Conservation (phyloP, 2,113 vertebrate genomes). For the Xenopus laevis region DNA sequence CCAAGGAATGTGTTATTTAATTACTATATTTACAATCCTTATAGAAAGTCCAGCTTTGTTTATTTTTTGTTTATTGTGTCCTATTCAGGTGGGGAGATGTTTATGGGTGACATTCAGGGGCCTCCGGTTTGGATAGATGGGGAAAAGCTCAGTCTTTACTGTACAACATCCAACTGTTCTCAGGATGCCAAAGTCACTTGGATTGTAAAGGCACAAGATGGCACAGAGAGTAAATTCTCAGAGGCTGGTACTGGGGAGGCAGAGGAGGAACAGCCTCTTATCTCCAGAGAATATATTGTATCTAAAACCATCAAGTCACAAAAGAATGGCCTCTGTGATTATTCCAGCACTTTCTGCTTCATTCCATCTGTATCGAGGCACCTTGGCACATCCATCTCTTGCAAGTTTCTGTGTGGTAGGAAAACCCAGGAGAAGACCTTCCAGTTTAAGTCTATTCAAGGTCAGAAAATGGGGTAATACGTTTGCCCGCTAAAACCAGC, state of each 20-base stretch:
- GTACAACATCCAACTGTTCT: conserved; percentile 8
- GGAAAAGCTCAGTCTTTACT: conserved; percentile 5
- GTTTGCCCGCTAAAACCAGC: too few species aligned
- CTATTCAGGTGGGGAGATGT: neutral
- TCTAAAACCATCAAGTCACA: neutral
- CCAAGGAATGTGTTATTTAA: too few species aligned
- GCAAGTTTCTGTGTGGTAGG: neutral
- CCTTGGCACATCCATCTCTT: neutral
- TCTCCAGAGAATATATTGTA: conserved; percentile 13
- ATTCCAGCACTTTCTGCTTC: conserved; percentile 9
- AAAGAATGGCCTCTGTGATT: neutral
- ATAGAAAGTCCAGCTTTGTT: neutral
- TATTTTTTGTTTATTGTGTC: neutral
- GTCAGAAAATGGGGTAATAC: neutral
- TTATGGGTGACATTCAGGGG: conserved; percentile 7
- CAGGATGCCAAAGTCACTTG: neutral
- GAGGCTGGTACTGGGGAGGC: neutral
- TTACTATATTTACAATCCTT: too few species aligned
- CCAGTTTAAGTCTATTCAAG: conserved; percentile 1
- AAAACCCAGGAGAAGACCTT: neutral
- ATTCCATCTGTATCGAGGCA: conserved; percentile 26
- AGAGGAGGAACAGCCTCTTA: conserved; percentile 20
- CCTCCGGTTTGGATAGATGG: conserved; percentile 1
- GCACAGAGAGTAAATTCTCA: neutral
- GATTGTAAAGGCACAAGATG: conserved; percentile 6